Evolutionary conservation across 2,797 vertebrate genomes (phyloP).

Genomic region (Sphenodon punctatus): DNA sequence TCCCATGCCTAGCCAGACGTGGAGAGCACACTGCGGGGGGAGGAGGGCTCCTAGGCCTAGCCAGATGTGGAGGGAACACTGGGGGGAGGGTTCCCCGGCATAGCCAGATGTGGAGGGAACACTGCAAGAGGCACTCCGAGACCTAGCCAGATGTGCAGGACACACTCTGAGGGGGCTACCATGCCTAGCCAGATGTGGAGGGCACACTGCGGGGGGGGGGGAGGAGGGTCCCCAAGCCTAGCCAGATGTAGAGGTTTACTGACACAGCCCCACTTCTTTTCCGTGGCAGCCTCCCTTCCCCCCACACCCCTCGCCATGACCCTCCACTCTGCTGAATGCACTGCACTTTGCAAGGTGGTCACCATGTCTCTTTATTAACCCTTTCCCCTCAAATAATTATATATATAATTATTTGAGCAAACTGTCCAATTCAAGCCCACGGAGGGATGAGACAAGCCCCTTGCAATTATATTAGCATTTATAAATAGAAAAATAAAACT

Average conservation of each 20-base stretch:
- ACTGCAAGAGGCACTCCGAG: not conserved
- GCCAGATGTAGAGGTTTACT: not conserved
- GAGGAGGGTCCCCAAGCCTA: too few species aligned
- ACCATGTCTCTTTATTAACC: not conserved
- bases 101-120: not conserved
- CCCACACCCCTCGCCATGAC: not conserved
- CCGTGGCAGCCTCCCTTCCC: not conserved
- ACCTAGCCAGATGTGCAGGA: not conserved
- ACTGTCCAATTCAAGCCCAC: not conserved
- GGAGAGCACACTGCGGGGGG: not conserved
- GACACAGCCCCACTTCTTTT: not conserved
- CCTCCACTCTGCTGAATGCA: not conserved
- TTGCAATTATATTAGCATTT: constrained; percentile 81
- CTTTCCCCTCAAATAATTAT: too few species aligned
- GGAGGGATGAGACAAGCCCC: not conserved
- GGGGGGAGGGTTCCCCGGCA: not conserved
- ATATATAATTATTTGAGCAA: too few species aligned
- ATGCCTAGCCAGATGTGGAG: not conserved
- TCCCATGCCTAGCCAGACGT: not conserved
- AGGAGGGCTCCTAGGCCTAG: too few species aligned
- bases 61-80: not conserved
- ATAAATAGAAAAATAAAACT: constrained; percentile 85
- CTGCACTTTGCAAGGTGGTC: not conserved
- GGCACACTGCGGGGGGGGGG: too few species aligned
- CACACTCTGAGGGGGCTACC: not conserved